Evolutionary conservation across 1,140 invertebrate genomes (phyloP).

Genomic region (honey bee (Apis mellifera)): DNA sequence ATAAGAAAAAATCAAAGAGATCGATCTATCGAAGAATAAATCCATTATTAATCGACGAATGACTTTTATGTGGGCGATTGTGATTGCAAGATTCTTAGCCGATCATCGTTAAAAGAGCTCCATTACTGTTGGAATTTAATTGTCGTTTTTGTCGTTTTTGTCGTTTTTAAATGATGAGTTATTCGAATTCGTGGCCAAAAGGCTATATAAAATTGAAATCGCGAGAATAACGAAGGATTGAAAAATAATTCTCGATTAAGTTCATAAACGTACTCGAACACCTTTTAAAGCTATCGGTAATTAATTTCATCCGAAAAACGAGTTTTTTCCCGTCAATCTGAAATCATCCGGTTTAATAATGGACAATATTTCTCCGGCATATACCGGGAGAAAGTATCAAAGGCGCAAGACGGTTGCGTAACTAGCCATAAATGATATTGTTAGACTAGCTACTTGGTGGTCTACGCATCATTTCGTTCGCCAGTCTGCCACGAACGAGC

Average conservation of each 20-base stretch:
- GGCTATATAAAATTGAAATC: neutral
- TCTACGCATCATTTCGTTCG: slow-evolving; percentile 65
- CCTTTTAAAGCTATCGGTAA: neutral
- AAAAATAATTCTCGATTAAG: neutral
- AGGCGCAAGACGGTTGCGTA: slow-evolving; percentile 75
- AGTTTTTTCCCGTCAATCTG: slow-evolving; percentile 8
- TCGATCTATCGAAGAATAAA: slow-evolving; percentile 11
- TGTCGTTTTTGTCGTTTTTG: too few relatives aligned
- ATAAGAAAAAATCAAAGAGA: slow-evolving; percentile 30
- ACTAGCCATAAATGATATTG: slow-evolving; percentile 80
- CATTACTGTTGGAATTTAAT: slow-evolving; percentile 54
- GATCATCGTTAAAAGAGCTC: slow-evolving; percentile 34
- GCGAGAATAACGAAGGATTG: too few relatives aligned
- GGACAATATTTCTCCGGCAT: slow-evolving; percentile 71
- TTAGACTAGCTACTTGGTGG: slow-evolving; percentile 67
- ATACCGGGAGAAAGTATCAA: slow-evolving; percentile 74
- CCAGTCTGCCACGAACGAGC: slow-evolving; percentile 58
- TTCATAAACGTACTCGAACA: neutral
- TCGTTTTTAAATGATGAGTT: slow-evolving; percentile 18
- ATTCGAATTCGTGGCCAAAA: neutral
- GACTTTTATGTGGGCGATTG: slow-evolving; percentile 45
- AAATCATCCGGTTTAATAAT: slow-evolving; percentile 41
- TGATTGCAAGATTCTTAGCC: slow-evolving; percentile 38
- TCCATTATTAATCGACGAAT: slow-evolving; percentile 45
- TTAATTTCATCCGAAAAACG: neutral